These are phyloP conservation scores for Hestina assimilis DNA, from an alignment of 1,140 invertebrate species.

Conservation along the genomic window DNA sequence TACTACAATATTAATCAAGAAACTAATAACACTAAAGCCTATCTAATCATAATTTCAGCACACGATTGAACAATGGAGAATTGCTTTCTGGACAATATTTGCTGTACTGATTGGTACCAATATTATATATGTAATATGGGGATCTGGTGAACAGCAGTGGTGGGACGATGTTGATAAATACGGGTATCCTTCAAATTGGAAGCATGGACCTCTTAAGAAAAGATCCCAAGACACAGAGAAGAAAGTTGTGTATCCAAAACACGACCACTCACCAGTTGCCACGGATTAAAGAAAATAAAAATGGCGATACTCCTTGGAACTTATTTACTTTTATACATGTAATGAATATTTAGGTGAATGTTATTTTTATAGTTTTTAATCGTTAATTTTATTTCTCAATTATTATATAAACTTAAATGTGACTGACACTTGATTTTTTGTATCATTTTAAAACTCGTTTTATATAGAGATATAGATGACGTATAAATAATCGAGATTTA, in stretches of 20 bases:
- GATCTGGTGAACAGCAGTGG: constrained; percentile 84
- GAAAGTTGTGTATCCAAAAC: constrained; percentile 62
- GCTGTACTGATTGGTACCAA: constrained; percentile 83
- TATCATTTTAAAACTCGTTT: too few species aligned
- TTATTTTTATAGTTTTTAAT: too few species aligned
- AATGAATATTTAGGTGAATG: background rate
- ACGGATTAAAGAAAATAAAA: constrained; percentile 7
- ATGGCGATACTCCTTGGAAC: background rate
- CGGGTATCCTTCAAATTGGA: constrained; percentile 64
- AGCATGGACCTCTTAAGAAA: constrained; percentile 57
- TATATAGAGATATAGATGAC: too few species aligned
- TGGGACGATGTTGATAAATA: constrained; percentile 81
- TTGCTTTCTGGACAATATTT: constrained; percentile 67
- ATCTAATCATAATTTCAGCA: constrained; percentile 77
- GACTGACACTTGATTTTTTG: too few species aligned
- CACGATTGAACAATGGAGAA: constrained; percentile 85
- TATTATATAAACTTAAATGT: too few species aligned
- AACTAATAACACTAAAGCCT: background rate
- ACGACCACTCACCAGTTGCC: constrained; percentile 62
- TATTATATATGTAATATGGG: constrained; percentile 84
- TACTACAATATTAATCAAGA: too few species aligned
- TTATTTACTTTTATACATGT: background rate
- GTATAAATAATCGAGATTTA: too few species aligned
- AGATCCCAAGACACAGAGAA: constrained; percentile 43
- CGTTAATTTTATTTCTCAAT: too few species aligned